Evolutionary conservation across 2,113 vertebrate genomes (phyloP).

Genomic region (Pipra filicauda): DNA sequence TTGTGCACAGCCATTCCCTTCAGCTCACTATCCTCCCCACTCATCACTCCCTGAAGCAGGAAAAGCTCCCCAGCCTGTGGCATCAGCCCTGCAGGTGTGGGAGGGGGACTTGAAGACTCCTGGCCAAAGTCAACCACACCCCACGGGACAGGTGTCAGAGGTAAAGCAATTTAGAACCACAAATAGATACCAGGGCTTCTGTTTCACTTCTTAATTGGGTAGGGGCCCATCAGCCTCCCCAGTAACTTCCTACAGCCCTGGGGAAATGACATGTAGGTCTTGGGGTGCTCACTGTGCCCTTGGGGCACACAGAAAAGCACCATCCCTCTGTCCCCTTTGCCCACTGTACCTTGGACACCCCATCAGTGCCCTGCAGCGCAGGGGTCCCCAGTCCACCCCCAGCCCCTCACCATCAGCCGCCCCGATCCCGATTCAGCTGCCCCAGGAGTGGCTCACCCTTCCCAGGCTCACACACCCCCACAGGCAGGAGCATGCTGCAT

Average conservation of each 20-base stretch:
- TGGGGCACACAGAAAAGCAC: fast-evolving
- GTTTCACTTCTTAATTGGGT: neutral
- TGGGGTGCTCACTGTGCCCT: neutral
- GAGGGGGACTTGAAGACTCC: neutral
- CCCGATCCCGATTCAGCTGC: neutral
- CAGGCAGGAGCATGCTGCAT: neutral
- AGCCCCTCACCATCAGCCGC: fast-evolving
- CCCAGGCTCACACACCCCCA: neutral
- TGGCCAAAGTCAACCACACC: neutral
- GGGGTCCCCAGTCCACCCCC: neutral
- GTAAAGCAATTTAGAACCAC: neutral
- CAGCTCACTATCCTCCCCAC: fast-evolving
- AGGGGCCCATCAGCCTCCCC: neutral
- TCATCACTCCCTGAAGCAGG: too few relatives aligned
- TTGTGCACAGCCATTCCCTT: neutral
- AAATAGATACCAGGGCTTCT: neutral
- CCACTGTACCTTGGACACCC: neutral
- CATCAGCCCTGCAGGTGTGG: fast-evolving
- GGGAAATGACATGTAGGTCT: too few relatives aligned
- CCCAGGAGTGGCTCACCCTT: fast-evolving
- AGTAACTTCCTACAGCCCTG: neutral
- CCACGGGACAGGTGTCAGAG: fast-evolving
- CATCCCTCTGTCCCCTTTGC: neutral
- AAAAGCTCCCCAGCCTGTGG: neutral
- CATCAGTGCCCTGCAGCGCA: fast-evolving